Conservation (phyloP, 2,113 vertebrate genomes). For the Nothocercus julius region DNA sequence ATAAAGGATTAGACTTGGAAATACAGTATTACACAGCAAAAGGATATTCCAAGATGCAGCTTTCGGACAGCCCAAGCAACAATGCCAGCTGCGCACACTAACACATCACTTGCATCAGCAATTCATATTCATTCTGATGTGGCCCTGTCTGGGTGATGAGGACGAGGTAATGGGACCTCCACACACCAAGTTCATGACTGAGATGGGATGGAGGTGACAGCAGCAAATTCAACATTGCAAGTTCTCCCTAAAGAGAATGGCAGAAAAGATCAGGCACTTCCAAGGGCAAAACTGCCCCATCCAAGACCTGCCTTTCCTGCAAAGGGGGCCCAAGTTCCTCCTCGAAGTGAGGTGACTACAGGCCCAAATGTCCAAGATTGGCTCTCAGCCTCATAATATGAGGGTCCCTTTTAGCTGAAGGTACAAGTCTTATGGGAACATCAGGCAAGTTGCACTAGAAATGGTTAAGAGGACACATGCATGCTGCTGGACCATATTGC, state of each 20-base stretch:
- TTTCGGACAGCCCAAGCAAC: not conserved
- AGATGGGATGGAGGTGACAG: not conserved
- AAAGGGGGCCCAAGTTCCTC: not conserved
- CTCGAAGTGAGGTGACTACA: not conserved
- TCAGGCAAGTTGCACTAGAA: not conserved
- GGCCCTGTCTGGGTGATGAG: not conserved
- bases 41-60: not conserved
- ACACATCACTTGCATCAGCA: not conserved
- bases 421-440: not conserved
- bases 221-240: not conserved
- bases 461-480: fast-evolving
- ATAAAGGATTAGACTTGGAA: constrained; percentile 2
- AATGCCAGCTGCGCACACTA: not conserved
- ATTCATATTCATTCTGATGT: not conserved
- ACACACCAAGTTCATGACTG: not conserved
- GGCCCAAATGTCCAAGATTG: not conserved
- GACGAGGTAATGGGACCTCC: not conserved
- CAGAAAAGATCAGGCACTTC: not conserved
- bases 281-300: not conserved
- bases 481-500: not conserved
- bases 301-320: not conserved
- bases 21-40: not conserved
- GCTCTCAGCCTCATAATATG: not conserved
- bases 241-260: not conserved
- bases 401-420: not conserved